Base-by-base conservation (phyloP, 2,888 invertebrate species). In the Platycnemis pennipes region DNA sequence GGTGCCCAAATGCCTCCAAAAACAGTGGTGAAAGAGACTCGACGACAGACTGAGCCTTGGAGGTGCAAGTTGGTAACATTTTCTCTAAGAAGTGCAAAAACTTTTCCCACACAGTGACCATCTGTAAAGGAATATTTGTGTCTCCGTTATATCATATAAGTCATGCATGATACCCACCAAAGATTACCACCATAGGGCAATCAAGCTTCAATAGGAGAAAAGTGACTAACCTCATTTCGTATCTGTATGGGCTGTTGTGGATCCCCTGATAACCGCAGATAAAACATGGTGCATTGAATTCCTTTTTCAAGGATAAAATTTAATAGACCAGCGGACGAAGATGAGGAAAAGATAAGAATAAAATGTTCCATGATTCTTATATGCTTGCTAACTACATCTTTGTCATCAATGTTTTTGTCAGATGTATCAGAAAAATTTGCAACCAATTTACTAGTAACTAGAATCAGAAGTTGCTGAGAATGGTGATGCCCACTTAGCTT, bases 81-180 rank as follows among this genome's bases (percentile, higher is more conserved):
- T 91, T 91, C 13, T 44, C 91, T 7, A 63, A 22, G n/a, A 63
- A 91, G 22, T 91, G 44, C 16, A 91, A 63, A 56, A 91, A 91
- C 91, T 63, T 91, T 13, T 69, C 91, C 91, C 91, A 91, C 45
- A 91, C 1, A 11, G 19, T 22, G 2, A 45, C 44, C 91, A 91
- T 44, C 91, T 91, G 53, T 22, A 91, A 91, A 45, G n/a, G 7
- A 91, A 42, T 53, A 1, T 46, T 31, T n/a, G 49, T n/a, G n/a
- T 46, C 31, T 31, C 8, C 13, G 31, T 31, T 87, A 44, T n/a
- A n/a, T n/a, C n/a, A n/a, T n/a, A n/a, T n/a, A n/a, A n/a, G n/a
- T n/a, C n/a, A n/a, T n/a, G n/a, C n/a, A n/a, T n/a, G n/a, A n/a
- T n/a, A n/a, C n/a, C n/a, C n/a, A n/a, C n/a, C n/a, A n/a, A n/a